Percentiles rank a stretch among this genome's conserved stretches.
Evolutionary conservation across 2,888 invertebrate genomes (phyloP).

Genomic region (Beris chalybata): DNA sequence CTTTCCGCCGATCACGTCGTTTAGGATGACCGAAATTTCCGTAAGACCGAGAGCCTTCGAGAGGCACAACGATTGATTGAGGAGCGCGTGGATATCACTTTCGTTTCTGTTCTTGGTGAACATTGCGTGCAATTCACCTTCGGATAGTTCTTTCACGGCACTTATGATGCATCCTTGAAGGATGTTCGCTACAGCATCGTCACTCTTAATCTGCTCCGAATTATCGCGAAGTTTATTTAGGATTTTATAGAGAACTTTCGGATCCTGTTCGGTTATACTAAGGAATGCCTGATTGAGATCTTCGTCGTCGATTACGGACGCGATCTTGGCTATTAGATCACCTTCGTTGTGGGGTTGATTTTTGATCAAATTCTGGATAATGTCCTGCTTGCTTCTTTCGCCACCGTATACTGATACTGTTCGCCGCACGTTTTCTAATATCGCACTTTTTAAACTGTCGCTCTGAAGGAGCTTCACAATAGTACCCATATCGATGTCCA

Average conservation of each 20-base stretch:
- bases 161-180: constrained; percentile 69
- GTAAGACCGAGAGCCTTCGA: constrained; percentile 70
- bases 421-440: constrained; percentile 30
- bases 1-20: constrained; percentile 32
- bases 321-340: constrained; percentile 65
- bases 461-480: constrained; percentile 67
- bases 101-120: constrained; percentile 41
- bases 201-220: constrained; percentile 52
- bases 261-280: constrained; percentile 38
- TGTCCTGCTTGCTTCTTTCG: constrained; percentile 49
- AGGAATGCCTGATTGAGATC: constrained; percentile 65
- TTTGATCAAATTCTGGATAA: constrained; percentile 17
- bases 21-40: constrained; percentile 28
- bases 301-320: constrained; percentile 66
- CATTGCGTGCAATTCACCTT: constrained; percentile 44
- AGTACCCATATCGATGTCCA: constrained; percentile 51
- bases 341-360: constrained; percentile 57
- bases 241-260: constrained; percentile 52
- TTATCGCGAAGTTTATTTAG: constrained; percentile 64
- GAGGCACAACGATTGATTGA: constrained; percentile 68
- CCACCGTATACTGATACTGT: constrained; percentile 45
- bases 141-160: constrained; percentile 66
- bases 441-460: constrained; percentile 50
- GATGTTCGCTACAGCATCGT: constrained; percentile 62
- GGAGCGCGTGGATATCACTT: constrained; percentile 52